A percentile compares a stretch with the other conserved stretches of the same genome.
phyloP scores from a whole-genome alignment of 2,888 invertebrate species.

The Endotricha flammealis region DNA sequence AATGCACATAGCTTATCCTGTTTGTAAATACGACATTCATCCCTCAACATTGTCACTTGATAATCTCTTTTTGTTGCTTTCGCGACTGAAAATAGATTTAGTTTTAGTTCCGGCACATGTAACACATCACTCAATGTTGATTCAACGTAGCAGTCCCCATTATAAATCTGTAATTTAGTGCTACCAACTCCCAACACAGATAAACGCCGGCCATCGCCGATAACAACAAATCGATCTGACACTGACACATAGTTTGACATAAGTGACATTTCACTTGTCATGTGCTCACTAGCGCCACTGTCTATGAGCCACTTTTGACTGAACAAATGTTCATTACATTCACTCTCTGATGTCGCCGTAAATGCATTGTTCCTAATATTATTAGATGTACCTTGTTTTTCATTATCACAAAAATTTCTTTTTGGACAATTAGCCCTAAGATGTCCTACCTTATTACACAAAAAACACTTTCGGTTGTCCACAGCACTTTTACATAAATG shows the following conservation, averaged over 20 bases:
- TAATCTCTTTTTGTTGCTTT: conserved; percentile 21
- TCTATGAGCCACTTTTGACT: neutral
- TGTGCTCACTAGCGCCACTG: neutral
- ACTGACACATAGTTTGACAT: neutral
- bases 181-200: neutral
- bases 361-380: no score
- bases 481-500: no score
- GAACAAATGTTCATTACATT: neutral
- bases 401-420: neutral
- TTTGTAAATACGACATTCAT: conserved; percentile 21
- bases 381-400: neutral
- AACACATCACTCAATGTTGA: neutral
- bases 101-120: neutral
- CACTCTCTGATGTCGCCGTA: neutral
- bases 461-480: no score
- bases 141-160: neutral
- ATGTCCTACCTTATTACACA: neutral
- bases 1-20: conserved; percentile 17
- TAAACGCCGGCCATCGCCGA: neutral
- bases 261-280: neutral
- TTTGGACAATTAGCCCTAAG: neutral
- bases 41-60: conserved; percentile 21
- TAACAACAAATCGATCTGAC: neutral
- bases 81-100: conserved; percentile 22
- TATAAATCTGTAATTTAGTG: neutral